phyloP scores from a whole-genome alignment of 2,888 invertebrate genomes.

The Hetaerina titia region DNA sequence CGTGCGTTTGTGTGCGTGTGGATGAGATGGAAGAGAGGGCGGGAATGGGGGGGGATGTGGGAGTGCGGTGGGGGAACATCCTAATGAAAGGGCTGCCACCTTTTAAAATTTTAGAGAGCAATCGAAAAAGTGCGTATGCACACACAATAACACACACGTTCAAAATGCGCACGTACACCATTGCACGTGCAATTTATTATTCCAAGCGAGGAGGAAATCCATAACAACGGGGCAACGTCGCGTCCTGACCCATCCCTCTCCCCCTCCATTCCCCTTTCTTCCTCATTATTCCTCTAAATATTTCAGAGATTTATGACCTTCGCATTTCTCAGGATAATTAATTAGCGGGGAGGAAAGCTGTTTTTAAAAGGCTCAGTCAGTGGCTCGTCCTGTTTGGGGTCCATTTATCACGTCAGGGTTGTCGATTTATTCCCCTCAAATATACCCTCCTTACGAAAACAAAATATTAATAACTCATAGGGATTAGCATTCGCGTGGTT shows the following conservation, averaged over 20 bases:
- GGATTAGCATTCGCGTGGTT: not conserved
- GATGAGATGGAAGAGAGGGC: too few species aligned
- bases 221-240: not conserved
- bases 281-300: slow-evolving; percentile 17
- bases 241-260: not conserved
- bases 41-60: not conserved
- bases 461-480: not conserved
- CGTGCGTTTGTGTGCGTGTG: not conserved
- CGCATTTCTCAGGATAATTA: not conserved
- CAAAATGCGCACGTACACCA: not conserved
- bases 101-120: not conserved
- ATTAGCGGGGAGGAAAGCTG: not conserved
- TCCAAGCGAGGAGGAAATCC: not conserved
- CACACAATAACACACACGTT: not conserved
- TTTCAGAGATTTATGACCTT: slow-evolving; percentile 19
- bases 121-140: not conserved
- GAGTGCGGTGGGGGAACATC: not conserved
- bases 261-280: not conserved
- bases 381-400: not conserved
- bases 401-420: slow-evolving; percentile 15
- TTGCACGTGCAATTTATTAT: not conserved
- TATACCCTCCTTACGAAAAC: not conserved
- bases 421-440: slow-evolving; percentile 12
- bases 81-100: not conserved
- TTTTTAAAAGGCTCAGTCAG: slow-evolving; percentile 8